Evolutionary conservation across 2,888 invertebrate genomes (phyloP).

Genomic region (Hipparchia semele): DNA sequence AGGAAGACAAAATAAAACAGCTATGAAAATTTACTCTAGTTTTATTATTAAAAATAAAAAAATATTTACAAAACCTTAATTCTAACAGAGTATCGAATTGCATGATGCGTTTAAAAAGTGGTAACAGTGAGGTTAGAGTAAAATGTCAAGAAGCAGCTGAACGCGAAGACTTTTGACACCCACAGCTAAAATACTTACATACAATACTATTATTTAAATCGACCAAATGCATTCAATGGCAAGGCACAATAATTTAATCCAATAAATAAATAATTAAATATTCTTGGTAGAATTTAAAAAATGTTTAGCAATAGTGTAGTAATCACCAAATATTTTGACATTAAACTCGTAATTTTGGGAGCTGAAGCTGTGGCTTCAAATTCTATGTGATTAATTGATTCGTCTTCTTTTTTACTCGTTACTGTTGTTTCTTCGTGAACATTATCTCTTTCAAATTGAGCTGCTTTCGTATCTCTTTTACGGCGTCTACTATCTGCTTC

Average conservation of each 20-base stretch:
- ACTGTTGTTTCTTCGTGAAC: constrained; percentile 54
- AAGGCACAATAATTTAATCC: constrained; percentile 68
- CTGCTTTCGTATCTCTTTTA: constrained; percentile 61
- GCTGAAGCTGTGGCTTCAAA: constrained; percentile 50
- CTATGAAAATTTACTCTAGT: constrained; percentile 45
- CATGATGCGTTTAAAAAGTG: constrained; percentile 62
- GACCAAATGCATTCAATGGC: constrained; percentile 77
- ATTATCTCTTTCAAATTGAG: constrained; percentile 62
- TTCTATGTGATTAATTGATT: constrained; percentile 60
- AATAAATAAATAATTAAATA: constrained; percentile 72
- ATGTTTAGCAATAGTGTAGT: constrained; percentile 53
- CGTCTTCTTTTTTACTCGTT: constrained; percentile 50
- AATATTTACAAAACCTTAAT: constrained; percentile 76
- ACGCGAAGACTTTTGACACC: constrained; percentile 37
- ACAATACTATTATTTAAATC: constrained; percentile 27
- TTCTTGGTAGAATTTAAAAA: constrained; percentile 49
- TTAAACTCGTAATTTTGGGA: constrained; percentile 37
- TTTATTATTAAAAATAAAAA: constrained; percentile 54
- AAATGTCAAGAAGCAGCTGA: constrained; percentile 39
- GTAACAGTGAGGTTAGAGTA: constrained; percentile 61
- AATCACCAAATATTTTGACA: constrained; percentile 54
- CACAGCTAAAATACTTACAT: constrained; percentile 47
- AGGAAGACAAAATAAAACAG: constrained; percentile 31
- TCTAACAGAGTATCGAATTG: constrained; percentile 77
- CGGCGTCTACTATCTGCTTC: constrained; percentile 47